These are phyloP conservation scores for Nipponia nippon DNA, from an alignment of 2,113 vertebrate species.

Conservation along the genomic window DNA sequence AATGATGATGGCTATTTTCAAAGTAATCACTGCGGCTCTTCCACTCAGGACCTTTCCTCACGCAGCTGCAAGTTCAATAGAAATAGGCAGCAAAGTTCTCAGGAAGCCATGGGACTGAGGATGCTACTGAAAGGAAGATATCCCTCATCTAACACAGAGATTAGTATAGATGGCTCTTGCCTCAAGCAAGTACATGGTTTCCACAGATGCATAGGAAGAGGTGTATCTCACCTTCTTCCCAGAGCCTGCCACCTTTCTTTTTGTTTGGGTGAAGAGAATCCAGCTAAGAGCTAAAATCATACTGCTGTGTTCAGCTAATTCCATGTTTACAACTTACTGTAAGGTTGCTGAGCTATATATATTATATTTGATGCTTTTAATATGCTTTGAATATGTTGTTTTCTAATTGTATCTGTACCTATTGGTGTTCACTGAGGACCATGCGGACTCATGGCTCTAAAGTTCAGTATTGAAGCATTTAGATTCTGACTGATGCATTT, in stretches of 20 bases:
- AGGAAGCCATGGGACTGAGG: fast-evolving
- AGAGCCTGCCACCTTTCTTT: not conserved
- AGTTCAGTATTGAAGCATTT: not conserved
- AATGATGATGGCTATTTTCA: not conserved
- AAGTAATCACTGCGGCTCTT: not conserved
- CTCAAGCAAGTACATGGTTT: not conserved
- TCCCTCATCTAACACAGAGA: not conserved
- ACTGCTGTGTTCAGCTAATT: not conserved
- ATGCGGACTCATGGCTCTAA: not conserved
- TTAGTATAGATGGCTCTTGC: not conserved
- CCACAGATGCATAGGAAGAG: not conserved
- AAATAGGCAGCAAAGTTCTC: not conserved
- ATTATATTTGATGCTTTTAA: not conserved
- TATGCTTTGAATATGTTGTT: not conserved
- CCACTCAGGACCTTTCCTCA: not conserved
- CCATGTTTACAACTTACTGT: not conserved
- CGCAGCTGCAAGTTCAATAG: not conserved
- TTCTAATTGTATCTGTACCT: not conserved
- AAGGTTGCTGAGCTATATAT: not conserved
- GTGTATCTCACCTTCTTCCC: not conserved
- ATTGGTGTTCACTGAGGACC: not conserved
- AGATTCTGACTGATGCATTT: not conserved
- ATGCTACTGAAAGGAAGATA: not conserved
- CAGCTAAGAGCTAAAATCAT: not conserved
- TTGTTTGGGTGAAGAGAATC: not conserved